Base-by-base conservation (phyloP, 2,797 vertebrate genomes). In the Simalia tracyae region DNA sequence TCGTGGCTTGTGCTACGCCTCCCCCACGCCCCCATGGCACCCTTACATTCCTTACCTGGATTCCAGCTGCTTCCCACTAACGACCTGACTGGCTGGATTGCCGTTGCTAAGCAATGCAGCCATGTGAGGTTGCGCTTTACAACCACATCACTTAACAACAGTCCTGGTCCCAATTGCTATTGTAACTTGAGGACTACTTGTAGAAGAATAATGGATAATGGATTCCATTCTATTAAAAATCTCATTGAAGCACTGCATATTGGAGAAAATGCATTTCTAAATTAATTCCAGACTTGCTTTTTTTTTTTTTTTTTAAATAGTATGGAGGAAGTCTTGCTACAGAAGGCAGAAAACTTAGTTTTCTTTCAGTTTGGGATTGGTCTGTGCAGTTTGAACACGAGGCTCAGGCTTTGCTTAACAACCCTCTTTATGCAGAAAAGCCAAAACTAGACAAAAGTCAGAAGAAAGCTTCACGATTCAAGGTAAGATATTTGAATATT, bases 321-420 rank as follows among this genome's bases (percentile, higher is more conserved):
- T 97, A 95, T 28, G 96, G 96, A 89, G 98, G 98, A 95, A 96
- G 94, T 89, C 96, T 94, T 76, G 95, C 97, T 31, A 90, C 96
- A 97, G 98, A 98, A 97, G 97, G 97, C 28, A 94, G 96, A 92
- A 96, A 97, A 96, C 98, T 98, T 97, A 98, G 91, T 92, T 98
- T 98, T 94, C 98, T 98, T 88, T 96, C 97, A 0, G 98, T 98
- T 95, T 99, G 98, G 98, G 98, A 99, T 88, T 99, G 98, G 98
- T 98, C 98, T 84, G 97, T 98, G 88, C 98, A 99, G 97, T 99
- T 98, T 96, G 98, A 98, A 96, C 93, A 95, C 91, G 98, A 98
- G 93, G 98, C 98, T 42, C 98, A 98, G 96, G 97, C 95, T 42
- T 97, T 98, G 94, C 98, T 99, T 94, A 97, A 96, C 96, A 99